Conservation (phyloP, 1,140 invertebrate genomes). For the Aphelenchoides avenae region DNA sequence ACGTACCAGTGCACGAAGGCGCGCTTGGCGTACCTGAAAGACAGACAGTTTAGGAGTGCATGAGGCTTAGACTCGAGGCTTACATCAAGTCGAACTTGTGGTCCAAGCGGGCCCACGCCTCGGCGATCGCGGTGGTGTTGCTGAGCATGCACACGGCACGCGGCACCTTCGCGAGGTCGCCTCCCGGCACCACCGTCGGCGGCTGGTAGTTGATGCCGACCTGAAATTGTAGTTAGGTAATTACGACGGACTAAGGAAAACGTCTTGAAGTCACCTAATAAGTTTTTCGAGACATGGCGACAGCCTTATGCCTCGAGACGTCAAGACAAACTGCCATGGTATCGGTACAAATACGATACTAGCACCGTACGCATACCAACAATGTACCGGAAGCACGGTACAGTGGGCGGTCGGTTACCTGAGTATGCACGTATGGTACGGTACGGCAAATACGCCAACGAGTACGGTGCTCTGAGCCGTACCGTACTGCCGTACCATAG, state of each 20-base stretch:
- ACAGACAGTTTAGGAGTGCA: no score
- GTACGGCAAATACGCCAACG: no score
- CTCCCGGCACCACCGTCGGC: slow-evolving; percentile 54
- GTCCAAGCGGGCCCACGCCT: slow-evolving; percentile 63
- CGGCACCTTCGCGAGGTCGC: slow-evolving; percentile 62
- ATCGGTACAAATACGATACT: no score
- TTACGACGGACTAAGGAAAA: neutral
- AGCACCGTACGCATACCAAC: no score
- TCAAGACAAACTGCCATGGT: no score
- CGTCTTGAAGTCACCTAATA: slow-evolving; percentile 60
- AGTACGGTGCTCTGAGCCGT: no score
- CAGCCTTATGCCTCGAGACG: slow-evolving; percentile 77
- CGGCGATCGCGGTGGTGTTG: slow-evolving; percentile 52
- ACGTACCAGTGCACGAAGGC: slow-evolving; percentile 74
- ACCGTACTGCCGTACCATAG: no score
- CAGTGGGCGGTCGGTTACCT: no score
- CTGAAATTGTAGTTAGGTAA: slow-evolving; percentile 3
- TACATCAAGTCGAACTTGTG: slow-evolving; percentile 68
- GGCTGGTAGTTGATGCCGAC: slow-evolving; percentile 57
- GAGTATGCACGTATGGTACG: no score
- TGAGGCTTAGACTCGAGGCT: no score
- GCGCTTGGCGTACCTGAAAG: slow-evolving; percentile 71
- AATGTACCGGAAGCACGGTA: no score
- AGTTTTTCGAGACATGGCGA: slow-evolving; percentile 73
- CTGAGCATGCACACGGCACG: slow-evolving; percentile 40